Percentiles rank a stretch among this genome's conserved stretches.
phyloP scores from a whole-genome alignment of 1,140 invertebrate genomes.

The Pinna nobilis region DNA sequence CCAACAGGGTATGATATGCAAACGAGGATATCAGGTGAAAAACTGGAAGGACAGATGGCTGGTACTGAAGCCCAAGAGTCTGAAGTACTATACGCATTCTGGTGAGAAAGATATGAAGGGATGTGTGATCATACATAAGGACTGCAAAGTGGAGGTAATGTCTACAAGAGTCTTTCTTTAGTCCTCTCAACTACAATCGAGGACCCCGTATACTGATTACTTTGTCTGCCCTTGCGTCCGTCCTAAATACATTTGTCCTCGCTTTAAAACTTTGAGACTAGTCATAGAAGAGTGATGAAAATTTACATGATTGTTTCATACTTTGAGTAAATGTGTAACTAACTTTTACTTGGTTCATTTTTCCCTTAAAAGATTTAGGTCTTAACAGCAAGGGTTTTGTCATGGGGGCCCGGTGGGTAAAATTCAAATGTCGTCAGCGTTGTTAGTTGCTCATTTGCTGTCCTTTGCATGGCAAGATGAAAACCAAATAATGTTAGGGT shows the following conservation, averaged over 20 bases:
- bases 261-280: not conserved
- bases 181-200: not conserved
- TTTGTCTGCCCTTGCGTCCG: too few species aligned
- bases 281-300: too few species aligned
- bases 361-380: too few species aligned
- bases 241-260: not conserved
- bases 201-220: too few species aligned
- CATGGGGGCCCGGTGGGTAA: too few species aligned
- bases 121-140: constrained; percentile 79
- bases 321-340: not conserved
- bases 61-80: constrained; percentile 83
- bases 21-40: constrained; percentile 84
- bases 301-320: not conserved
- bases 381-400: too few species aligned
- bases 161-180: not conserved
- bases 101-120: constrained; percentile 84
- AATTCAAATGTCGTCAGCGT: too few species aligned
- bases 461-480: too few species aligned
- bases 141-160: constrained; percentile 81
- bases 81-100: constrained; percentile 82
- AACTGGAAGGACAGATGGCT: constrained; percentile 88
- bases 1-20: constrained; percentile 74
- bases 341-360: not conserved
- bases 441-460: too few species aligned
- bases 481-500: too few species aligned